phyloP scores from a whole-genome alignment of 2,888 invertebrate genomes.

The Chrysolina americana region DNA sequence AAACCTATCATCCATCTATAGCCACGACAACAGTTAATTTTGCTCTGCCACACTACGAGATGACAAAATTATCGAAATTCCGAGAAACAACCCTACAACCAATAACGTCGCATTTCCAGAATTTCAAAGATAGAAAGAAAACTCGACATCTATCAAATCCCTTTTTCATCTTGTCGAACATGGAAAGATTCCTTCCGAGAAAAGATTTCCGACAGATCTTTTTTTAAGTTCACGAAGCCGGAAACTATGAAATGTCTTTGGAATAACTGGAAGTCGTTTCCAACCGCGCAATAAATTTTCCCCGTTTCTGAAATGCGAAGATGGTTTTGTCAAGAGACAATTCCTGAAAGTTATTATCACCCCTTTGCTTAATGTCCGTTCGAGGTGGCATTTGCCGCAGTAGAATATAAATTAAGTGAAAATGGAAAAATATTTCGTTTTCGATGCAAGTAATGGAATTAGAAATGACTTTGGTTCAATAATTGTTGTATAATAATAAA shows the following conservation, averaged over 20 bases:
- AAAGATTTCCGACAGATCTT: neutral
- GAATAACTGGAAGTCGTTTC: constrained; percentile 4
- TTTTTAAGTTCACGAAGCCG: neutral
- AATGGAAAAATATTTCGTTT: too few species aligned
- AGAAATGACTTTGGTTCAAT: too few species aligned
- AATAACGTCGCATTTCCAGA: neutral
- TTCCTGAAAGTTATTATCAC: neutral
- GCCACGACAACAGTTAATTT: too few species aligned
- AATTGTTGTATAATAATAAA: too few species aligned
- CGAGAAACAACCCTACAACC: too few species aligned
- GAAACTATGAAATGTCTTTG: constrained; percentile 13
- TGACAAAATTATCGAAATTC: too few species aligned
- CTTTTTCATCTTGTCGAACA: neutral
- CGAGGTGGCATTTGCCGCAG: neutral
- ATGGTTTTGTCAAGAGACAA: constrained; percentile 7
- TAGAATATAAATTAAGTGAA: too few species aligned
- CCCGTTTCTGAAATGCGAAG: neutral
- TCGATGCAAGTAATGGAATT: too few species aligned
- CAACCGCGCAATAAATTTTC: constrained; percentile 6
- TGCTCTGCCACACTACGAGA: too few species aligned
- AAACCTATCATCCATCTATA: too few species aligned
- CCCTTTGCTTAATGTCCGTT: neutral
- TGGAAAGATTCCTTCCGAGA: neutral
- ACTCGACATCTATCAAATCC: neutral
- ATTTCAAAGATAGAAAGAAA: neutral